These are phyloP conservation scores for Uropetala carovei DNA, from an alignment of 2,888 invertebrate species.

Conservation along the genomic window DNA sequence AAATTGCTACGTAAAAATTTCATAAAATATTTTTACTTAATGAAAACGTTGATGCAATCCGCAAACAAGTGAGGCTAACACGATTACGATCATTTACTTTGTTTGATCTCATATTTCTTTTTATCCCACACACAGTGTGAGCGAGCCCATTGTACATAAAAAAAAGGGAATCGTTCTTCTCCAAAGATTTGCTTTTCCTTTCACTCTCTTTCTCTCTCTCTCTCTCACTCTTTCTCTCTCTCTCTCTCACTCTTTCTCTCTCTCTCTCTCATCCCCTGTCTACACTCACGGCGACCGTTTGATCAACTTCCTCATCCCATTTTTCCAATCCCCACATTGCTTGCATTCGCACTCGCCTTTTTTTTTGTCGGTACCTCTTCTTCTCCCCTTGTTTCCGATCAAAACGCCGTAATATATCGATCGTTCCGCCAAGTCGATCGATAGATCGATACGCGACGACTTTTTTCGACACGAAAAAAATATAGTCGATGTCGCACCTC, in stretches of 20 bases:
- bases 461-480: background rate
- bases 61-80: background rate
- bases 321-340: background rate
- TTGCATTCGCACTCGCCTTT: slow-evolving; percentile 1
- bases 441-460: background rate
- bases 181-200: slow-evolving; percentile 1
- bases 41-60: background rate
- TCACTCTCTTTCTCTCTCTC: too few relatives aligned
- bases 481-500: background rate
- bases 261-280: background rate
- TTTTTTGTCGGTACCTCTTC: background rate
- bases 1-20: too few relatives aligned
- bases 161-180: background rate
- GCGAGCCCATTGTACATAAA: background rate
- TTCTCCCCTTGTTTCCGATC: background rate
- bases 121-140: background rate
- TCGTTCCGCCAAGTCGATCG: background rate
- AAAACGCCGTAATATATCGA: background rate
- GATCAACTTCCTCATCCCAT: background rate
- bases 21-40: background rate
- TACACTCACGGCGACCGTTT: background rate
- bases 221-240: background rate
- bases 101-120: slow-evolving; percentile 27
- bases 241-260: background rate
- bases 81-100: background rate